These are phyloP conservation scores for Drosophila aldrichi DNA, from an alignment of 2,888 invertebrate genomes.

Conservation along the genomic window DNA sequence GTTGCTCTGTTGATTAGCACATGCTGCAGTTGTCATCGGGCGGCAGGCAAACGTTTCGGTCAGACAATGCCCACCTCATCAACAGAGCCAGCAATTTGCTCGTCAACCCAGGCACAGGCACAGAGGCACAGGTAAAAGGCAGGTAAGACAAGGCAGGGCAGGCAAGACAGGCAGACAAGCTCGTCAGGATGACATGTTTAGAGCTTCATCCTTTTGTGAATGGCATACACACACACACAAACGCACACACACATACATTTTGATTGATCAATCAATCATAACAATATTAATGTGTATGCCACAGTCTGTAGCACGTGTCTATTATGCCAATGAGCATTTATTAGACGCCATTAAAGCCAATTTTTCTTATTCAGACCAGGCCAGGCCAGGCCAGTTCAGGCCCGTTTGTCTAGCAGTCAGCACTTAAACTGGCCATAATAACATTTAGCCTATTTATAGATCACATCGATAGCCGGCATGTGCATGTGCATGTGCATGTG, in stretches of 20 bases:
- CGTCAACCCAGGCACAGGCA: conserved; percentile 32
- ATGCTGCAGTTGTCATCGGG: conserved; percentile 57
- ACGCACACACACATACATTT: conserved; percentile 8
- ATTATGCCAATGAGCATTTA: conserved; percentile 69
- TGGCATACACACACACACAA: conserved; percentile 30
- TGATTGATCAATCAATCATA: conserved; percentile 59
- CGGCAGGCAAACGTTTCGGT: conserved; percentile 48
- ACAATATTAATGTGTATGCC: conserved; percentile 34
- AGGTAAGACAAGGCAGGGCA: conserved; percentile 3
- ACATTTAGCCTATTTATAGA: conserved; percentile 51
- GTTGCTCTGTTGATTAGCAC: conserved; percentile 46
- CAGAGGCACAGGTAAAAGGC: conserved; percentile 4
- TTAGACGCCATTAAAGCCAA: conserved; percentile 61
- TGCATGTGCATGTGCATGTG: conserved; percentile 14
- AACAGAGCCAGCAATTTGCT: conserved; percentile 52
- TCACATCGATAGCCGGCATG: conserved; percentile 33
- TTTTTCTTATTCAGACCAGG: neutral
- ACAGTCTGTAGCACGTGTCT: conserved; percentile 65
- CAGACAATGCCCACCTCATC: conserved; percentile 36
- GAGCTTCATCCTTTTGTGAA: conserved; percentile 39
- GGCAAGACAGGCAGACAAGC: conserved; percentile 35
- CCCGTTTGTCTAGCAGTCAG: neutral
- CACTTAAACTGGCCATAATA: conserved; percentile 15
- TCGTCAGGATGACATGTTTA: conserved; percentile 28
- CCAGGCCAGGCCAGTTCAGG: neutral